Percentiles rank a stretch among this genome's conserved stretches.
These are phyloP conservation scores for Menura novaehollandiae DNA, from an alignment of 2,113 vertebrate species.

Conservation along the genomic window DNA sequence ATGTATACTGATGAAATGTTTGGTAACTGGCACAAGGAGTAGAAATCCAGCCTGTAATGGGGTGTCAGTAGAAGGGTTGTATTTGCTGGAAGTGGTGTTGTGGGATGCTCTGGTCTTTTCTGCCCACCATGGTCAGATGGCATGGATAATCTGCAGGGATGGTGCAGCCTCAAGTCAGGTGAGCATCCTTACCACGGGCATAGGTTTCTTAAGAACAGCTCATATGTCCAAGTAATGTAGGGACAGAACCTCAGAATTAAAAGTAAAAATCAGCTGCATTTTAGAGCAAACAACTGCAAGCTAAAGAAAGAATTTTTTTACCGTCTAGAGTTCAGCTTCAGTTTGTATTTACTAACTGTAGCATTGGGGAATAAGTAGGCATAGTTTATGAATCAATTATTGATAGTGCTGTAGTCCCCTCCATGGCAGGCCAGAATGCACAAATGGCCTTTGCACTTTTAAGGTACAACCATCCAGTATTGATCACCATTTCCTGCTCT, in stretches of 20 bases:
- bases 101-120: not conserved
- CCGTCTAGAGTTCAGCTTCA: not conserved
- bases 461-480: conserved; percentile 4
- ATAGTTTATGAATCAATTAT: conserved; percentile 65
- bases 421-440: conserved; percentile 31
- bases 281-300: conserved; percentile 27
- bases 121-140: not conserved
- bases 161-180: not conserved
- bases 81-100: not conserved
- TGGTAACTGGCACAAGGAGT: not conserved
- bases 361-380: conserved; percentile 60
- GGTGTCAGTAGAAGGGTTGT: not conserved
- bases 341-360: conserved; percentile 45
- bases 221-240: not conserved
- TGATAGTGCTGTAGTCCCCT: conserved; percentile 58
- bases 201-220: not conserved
- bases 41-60: not conserved
- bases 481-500: conserved; percentile 14
- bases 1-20: not conserved
- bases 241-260: not conserved
- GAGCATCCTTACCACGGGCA: not conserved
- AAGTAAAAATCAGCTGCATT: not conserved
- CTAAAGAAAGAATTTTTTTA: conserved; percentile 24
- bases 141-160: not conserved
- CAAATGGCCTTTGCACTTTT: conserved; percentile 60